Conservation (phyloP, 2,888 invertebrate species). For the Drosophila anomalata region DNA sequence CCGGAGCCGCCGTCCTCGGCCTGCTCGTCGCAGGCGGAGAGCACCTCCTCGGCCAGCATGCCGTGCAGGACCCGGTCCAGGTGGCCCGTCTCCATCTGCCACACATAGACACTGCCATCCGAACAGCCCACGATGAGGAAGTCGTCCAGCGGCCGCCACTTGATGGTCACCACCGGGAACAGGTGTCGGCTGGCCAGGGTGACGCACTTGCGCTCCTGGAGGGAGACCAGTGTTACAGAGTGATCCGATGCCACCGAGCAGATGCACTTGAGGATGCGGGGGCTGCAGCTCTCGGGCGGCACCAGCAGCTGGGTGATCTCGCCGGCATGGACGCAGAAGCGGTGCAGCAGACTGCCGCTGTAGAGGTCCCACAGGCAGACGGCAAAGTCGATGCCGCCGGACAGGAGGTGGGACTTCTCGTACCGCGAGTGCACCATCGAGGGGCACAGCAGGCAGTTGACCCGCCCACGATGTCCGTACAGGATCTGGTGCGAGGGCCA, state of each 20-base stretch:
- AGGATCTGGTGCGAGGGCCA: constrained; percentile 96
- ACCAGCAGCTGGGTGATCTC: constrained; percentile 97
- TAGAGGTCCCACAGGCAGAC: constrained; percentile 97
- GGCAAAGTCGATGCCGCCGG: constrained; percentile 98
- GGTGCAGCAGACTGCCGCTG: constrained; percentile 93
- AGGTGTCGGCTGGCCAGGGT: constrained; percentile 94
- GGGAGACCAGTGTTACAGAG: constrained; percentile 96
- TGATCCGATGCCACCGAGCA: constrained; percentile 99
- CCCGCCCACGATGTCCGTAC: constrained; percentile 95
- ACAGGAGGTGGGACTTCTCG: constrained; percentile 94
- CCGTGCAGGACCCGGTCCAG: constrained; percentile 97
- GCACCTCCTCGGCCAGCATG: constrained; percentile 97
- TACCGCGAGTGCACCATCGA: constrained; percentile 94
- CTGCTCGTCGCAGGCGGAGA: constrained; percentile 96
- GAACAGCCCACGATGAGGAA: constrained; percentile 98
- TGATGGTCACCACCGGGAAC: constrained; percentile 97
- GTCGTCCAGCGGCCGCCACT: constrained; percentile 98
- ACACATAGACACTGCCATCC: constrained; percentile 98
- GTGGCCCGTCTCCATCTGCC: constrained; percentile 99
- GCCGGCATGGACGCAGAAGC: constrained; percentile 99
- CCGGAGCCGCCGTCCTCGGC: constrained; percentile 85
- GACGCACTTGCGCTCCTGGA: constrained; percentile 95
- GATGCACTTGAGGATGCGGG: constrained; percentile 95
- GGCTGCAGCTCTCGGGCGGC: constrained; percentile 95
- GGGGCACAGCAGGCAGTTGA: constrained; percentile 97